A percentile compares a stretch with the other conserved stretches of the same genome.
phyloP scores from a whole-genome alignment of 23 tunicate species.

The Trididemnum miniatum region DNA sequence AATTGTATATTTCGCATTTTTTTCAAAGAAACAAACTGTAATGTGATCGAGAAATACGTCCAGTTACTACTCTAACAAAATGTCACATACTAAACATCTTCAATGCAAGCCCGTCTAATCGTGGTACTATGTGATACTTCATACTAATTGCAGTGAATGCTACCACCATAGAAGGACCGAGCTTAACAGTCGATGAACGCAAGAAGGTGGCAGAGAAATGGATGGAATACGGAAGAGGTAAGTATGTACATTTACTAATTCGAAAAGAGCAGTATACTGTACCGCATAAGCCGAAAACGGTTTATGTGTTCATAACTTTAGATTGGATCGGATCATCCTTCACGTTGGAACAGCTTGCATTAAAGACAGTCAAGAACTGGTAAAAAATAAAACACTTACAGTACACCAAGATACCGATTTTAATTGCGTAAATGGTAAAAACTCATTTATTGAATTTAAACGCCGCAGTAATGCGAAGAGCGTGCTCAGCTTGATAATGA shows the following conservation, averaged over 20 bases:
- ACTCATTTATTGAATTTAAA: no score
- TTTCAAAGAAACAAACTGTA: slow-evolving; percentile 56
- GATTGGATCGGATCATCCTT: slow-evolving; percentile 63
- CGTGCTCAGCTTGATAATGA: no score
- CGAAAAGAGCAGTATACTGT: background rate
- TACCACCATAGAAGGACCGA: slow-evolving; percentile 85
- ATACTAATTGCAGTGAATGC: slow-evolving; percentile 65
- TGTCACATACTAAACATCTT: no score
- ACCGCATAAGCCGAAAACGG: background rate
- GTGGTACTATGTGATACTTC: no score
- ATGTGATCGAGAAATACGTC: slow-evolving; percentile 62
- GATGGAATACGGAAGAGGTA: slow-evolving; percentile 83
- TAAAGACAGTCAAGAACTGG: slow-evolving; percentile 78
- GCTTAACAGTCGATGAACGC: slow-evolving; percentile 72
- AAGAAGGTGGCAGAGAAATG: slow-evolving; percentile 70
- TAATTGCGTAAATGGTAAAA: no score
- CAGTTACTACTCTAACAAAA: slow-evolving; percentile 48
- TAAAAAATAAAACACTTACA: no score
- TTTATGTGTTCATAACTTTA: no score
- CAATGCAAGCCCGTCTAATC: no score
- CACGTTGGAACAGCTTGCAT: slow-evolving; percentile 78
- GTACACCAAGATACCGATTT: no score
- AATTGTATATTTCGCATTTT: background rate
- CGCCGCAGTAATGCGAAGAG: no score
- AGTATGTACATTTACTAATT: slow-evolving; percentile 46